Base-by-base conservation (phyloP, 2,113 vertebrate genomes). In the Caracal caracal region DNA sequence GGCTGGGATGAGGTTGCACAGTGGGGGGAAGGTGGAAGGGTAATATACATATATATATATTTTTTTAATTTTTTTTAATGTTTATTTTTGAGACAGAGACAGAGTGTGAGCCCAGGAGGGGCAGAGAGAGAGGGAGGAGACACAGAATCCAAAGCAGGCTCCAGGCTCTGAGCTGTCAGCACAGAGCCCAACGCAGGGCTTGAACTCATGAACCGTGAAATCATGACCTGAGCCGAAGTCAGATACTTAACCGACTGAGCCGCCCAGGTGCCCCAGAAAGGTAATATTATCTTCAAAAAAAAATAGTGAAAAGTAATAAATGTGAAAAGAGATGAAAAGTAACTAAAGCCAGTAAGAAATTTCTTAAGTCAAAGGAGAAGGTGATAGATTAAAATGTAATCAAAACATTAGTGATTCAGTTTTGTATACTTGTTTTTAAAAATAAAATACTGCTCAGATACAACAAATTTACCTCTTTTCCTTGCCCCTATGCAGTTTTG, bases 361-460 rank as follows among this genome's bases (percentile, higher is more conserved):
- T 82, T 81, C 35, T 76, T 68, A 61, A 35, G 16, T 10, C n/a
- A 59, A 35, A 71, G 12, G 20, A 75, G 73, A 85, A n/a, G 3
- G 83, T 22, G 3, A 12, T 56, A 94, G 93, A 96, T 96, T 97
- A 94, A 98, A 93, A 97, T 53, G 10, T 33, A 85, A 90, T 83
- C 91, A 93, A 82, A 90, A 66, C 33, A 85, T 93, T 93, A 89
- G 61, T 93, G 92, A 90, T 33, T 86, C 76, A 65, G 68, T 94
- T 98, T 97, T 97, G 89, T 97, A 70, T 90, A 92, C 37, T 15
- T 94, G 83, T 97, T 97, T 93, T 96, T 95, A 0, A 22, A 96
- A 68, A 91, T 20, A 81, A 97, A 94, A 83, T 91, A 88, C 24
- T 56, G 22, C 86, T 87, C 79, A 76, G 56, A 83, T 59, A 56